Conservation (phyloP, 2,888 invertebrate genomes). For the Cryptocephalus primarius region DNA sequence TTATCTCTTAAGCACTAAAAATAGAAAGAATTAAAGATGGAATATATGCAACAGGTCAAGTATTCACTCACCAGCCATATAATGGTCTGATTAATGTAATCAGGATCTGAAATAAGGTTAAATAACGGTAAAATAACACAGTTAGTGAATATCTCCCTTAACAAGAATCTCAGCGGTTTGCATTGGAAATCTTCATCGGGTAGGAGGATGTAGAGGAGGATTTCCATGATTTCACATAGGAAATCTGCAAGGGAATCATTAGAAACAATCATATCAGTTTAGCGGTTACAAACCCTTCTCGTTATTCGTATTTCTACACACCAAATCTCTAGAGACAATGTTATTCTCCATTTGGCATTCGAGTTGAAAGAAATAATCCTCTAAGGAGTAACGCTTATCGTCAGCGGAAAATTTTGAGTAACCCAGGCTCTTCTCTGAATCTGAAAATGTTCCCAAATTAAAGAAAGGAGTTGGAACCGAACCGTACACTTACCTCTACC, state of each 20-base stretch:
- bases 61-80: conserved; percentile 67
- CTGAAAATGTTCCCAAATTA: conserved; percentile 6
- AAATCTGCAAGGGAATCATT: conserved; percentile 47
- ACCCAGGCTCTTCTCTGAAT: conserved; percentile 36
- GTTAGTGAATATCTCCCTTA: conserved; percentile 48
- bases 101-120: conserved; percentile 73
- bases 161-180: conserved; percentile 63
- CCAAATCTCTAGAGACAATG: conserved; percentile 64
- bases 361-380: conserved; percentile 78
- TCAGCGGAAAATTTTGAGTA: conserved; percentile 52
- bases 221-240: conserved; percentile 71
- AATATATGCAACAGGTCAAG: conserved; percentile 1
- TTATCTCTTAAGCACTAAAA: conserved; percentile 70
- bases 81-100: conserved; percentile 82
- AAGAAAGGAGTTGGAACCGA: neutral
- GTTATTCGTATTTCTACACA: conserved; percentile 58
- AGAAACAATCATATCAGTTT: neutral
- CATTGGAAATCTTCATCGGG: conserved; percentile 80
- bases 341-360: conserved; percentile 81
- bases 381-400: conserved; percentile 38
- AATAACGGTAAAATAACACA: conserved; percentile 44
- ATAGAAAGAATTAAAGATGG: neutral
- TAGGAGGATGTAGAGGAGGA: conserved; percentile 69
- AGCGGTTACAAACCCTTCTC: conserved; percentile 42
- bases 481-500: conserved; percentile 14